A percentile compares a stretch with the other conserved stretches of the same genome.
Conservation (phyloP, 2,888 invertebrate genomes). For the Bhutanitis thaidina region DNA sequence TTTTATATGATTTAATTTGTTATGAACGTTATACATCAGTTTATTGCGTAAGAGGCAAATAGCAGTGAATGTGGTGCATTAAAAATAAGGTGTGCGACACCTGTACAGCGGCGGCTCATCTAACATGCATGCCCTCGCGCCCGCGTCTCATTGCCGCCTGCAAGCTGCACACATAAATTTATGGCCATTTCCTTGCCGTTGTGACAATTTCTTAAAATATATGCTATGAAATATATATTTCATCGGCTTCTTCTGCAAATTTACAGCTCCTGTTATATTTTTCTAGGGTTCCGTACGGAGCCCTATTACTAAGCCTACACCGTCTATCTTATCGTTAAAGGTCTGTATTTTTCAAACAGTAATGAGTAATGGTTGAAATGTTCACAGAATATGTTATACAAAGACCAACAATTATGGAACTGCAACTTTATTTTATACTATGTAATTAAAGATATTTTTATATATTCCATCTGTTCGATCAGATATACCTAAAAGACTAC, state of each 20-base stretch:
- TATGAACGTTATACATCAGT: slow-evolving; percentile 14
- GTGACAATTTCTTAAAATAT: slow-evolving; percentile 4
- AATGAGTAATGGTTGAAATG: too few species aligned
- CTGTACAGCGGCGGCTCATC: slow-evolving; percentile 53
- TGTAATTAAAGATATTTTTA: too few species aligned
- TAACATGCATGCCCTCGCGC: slow-evolving; percentile 56
- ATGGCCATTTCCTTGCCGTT: slow-evolving; percentile 14
- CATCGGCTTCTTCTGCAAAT: background rate
- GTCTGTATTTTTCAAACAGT: too few species aligned
- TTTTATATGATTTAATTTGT: background rate
- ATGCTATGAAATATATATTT: background rate
- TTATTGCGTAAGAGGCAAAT: slow-evolving; percentile 31
- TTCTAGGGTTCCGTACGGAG: too few species aligned
- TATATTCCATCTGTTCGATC: too few species aligned
- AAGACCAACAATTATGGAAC: too few species aligned
- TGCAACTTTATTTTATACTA: too few species aligned
- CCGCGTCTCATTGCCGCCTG: slow-evolving; percentile 44
- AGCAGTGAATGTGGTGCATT: slow-evolving; percentile 47
- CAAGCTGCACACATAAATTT: slow-evolving; percentile 23
- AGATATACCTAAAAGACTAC: too few species aligned
- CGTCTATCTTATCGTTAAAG: too few species aligned
- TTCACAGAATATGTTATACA: too few species aligned
- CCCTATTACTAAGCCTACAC: too few species aligned
- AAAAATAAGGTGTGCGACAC: slow-evolving; percentile 54
- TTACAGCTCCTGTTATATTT: too few species aligned